Evolutionary conservation across 2,113 vertebrate species (phyloP), one percentile per base, ranked within the genome.

Genomic region (Pontoporia blainvillei): DNA sequence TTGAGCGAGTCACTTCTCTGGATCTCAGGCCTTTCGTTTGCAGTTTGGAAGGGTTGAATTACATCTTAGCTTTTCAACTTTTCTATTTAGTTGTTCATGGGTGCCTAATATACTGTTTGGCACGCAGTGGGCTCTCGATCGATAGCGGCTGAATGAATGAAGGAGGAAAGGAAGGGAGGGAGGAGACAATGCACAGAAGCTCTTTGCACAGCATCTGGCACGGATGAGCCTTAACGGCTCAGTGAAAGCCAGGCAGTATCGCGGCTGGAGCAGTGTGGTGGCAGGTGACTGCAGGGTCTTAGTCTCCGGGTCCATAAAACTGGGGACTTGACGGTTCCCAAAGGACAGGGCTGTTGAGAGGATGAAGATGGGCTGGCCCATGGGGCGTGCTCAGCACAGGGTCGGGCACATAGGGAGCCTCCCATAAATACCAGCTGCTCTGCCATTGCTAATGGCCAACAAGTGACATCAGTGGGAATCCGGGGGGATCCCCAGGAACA

Each of bases 381-480:
- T 1, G 21, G n/a, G 1, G 41, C 34, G 25, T 1, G 18, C 21
- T 34, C 9, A 11, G 54, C 57, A 6, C 12, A 1, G 44, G 27
- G 85, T 10, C 12, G 20, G 23, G 27, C 64, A 5, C n/a, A 0
- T 4, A 25, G 62, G 1, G 0, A 3, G 17, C 13, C n/a, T 27
- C 15, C 20, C 31, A 0, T 0, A 15, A 2, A 27, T 0, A 2
- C 29, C 10, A 8, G 71, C 29, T 6, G 0, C 12, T 5, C 8
- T 25, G 25, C 54, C 20, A 0, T 6, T 17, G 27, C 5, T 14
- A 8, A 23, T 0, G 20, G 46, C 67, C 41, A 72, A 11, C 17
- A 6, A 18, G 91, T 11, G 54, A 11, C 34, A 25, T 17, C 10
- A 27, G 57, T 59, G 46, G 31, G 41, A 20, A 3, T 21, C 8